These are phyloP conservation scores for Xenops minutus DNA, from an alignment of 2,797 vertebrate species.

Conservation along the genomic window DNA sequence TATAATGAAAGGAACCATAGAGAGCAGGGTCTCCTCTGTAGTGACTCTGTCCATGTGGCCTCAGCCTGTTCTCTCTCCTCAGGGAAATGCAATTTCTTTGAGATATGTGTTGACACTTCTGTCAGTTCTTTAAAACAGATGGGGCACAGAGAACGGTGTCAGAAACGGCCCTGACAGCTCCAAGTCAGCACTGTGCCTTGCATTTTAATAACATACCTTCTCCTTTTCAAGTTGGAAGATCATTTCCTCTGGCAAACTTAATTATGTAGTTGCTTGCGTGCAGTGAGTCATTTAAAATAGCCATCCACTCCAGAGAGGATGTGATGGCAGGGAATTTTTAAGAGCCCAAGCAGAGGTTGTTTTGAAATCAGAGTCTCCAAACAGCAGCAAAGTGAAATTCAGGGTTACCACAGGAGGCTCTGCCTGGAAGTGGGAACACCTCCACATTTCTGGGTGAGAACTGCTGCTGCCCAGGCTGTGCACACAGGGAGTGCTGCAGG, in stretches of 20 bases:
- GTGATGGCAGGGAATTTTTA: neutral
- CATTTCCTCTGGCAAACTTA: neutral
- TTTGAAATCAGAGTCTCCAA: neutral
- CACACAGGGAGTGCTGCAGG: neutral
- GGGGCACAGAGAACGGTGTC: neutral
- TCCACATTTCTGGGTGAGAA: accelerated
- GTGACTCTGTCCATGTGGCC: neutral
- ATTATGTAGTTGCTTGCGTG: neutral
- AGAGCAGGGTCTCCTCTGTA: neutral
- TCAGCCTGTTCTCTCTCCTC: neutral
- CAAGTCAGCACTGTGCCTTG: neutral
- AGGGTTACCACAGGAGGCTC: neutral
- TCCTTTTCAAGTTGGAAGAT: neutral
- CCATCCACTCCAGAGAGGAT: neutral
- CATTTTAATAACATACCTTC: neutral
- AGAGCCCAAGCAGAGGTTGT: neutral
- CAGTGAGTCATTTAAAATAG: neutral
- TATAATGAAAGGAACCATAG: neutral
- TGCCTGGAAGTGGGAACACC: neutral
- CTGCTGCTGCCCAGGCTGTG: neutral
- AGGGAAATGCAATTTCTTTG: neutral
- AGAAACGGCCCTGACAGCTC: neutral
- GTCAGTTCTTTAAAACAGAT: neutral
- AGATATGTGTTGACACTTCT: neutral
- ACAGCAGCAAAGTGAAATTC: neutral